Conservation (phyloP, 2,888 invertebrate species). For the Eristalis intricaria region DNA sequence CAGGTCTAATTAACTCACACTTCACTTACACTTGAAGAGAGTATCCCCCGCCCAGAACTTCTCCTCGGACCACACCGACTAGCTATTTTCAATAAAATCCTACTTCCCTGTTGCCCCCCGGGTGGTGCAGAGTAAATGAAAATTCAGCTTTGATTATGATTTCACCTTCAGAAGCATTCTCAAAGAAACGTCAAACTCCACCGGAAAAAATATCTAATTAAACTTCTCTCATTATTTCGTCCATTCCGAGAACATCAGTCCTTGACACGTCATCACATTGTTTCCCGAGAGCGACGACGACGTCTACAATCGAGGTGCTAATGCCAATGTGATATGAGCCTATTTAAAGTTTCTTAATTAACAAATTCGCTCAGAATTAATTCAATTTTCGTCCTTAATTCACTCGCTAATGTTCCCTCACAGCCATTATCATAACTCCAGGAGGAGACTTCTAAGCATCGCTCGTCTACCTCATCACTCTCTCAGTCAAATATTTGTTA, state of each 20-base stretch:
- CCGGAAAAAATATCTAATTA: conserved; percentile 32
- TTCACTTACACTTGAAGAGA: no score
- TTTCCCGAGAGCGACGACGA: background rate
- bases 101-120: no score
- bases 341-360: conserved; percentile 65
- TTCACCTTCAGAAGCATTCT: background rate
- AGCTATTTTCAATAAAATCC: no score
- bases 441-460: conserved; percentile 9
- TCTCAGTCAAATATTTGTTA: conserved; percentile 44
- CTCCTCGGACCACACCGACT: no score
- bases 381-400: conserved; percentile 62
- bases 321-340: conserved; percentile 62
- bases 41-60: no score
- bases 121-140: no score
- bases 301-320: conserved; percentile 39
- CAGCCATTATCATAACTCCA: conserved; percentile 47
- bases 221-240: conserved; percentile 48
- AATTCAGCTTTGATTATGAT: background rate
- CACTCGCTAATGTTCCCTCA: conserved; percentile 56
- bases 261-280: conserved; percentile 16
- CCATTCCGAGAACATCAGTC: conserved; percentile 16
- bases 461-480: conserved; percentile 19
- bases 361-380: conserved; percentile 63
- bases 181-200: background rate
- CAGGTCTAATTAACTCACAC: no score